These are phyloP conservation scores for Hippocampus comes DNA, from an alignment of 2,113 vertebrate genomes.

Conservation along the genomic window DNA sequence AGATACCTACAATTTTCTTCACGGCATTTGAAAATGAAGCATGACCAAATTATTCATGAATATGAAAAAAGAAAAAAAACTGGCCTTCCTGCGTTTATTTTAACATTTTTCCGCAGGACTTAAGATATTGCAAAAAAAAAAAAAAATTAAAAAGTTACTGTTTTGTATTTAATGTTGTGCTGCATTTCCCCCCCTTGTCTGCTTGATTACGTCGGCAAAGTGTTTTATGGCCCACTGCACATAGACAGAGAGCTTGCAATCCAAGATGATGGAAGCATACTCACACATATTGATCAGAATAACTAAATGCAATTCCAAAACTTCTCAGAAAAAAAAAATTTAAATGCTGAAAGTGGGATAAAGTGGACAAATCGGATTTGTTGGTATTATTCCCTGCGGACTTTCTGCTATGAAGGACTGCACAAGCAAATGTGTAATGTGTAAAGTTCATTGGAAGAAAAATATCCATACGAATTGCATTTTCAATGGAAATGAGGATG, in stretches of 20 bases:
- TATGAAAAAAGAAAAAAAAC: conserved; percentile 13
- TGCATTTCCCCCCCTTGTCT: conserved; percentile 2
- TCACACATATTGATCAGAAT: conserved; percentile 26
- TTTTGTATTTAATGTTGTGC: background rate
- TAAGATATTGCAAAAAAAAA: conserved; percentile 2
- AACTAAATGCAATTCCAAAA: conserved; percentile 6
- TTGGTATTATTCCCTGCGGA: background rate
- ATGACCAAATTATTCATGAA: conserved; percentile 55
- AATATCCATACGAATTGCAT: too few relatives aligned
- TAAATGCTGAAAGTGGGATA: conserved; percentile 7
- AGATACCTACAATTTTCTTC: conserved; percentile 27
- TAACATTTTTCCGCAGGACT: conserved; percentile 34
- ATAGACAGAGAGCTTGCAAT: conserved; percentile 38
- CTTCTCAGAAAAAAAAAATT: background rate
- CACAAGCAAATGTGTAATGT: background rate
- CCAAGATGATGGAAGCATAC: conserved; percentile 31
- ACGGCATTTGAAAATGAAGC: conserved; percentile 43
- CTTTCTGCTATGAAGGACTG: background rate
- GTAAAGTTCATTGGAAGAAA: background rate
- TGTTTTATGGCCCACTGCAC: conserved; percentile 45
- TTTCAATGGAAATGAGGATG: too few relatives aligned
- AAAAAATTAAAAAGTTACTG: background rate
- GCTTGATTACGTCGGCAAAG: conserved; percentile 12
- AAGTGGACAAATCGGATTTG: conserved; percentile 1
- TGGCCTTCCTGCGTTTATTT: conserved; percentile 18